Evolutionary conservation across 2,113 vertebrate genomes (phyloP), one percentile per base, ranked within the genome.

Genomic region (Fregetta grallaria): DNA sequence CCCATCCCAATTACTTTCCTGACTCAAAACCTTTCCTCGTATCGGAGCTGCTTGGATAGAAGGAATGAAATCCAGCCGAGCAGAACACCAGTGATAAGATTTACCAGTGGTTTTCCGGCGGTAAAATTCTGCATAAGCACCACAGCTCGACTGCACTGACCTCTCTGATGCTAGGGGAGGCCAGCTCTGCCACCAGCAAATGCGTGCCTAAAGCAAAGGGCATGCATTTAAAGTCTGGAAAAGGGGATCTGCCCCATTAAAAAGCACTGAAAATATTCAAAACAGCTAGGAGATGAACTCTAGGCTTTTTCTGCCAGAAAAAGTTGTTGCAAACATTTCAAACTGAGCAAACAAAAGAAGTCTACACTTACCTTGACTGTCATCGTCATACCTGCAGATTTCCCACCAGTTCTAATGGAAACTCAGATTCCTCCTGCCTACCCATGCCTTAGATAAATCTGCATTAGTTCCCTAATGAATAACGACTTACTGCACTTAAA

Each of bases 101-200:
- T 26, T 44, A 53, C 42, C 34, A 27, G 44, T 4, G 16, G 7
- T 29, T 62, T 62, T 18, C 17, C n/a, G 23, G 36, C 0, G 0
- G 67, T 83, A 34, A 94, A 93, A 86, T 79, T 82, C 82, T 88
- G 59, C 86, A 40, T 11, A 47, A 25, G 75, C 86, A 88, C 19
- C 20, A 32, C 49, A 65, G 58, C 88, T 75, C 8, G 1, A 53
- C 55, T 32, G 85, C 36, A 8, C 42, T 40, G 34, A 76, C 70
- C 38, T 67, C 55, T 27, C 62, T 62, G 82, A 66, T 55, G 36
- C 38, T 79, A 36, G 68, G 38, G 65, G 58, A 73, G 74, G 62
- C 63, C 52, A 55, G 47, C 72, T 65, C 75, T 90, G 71, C 86
- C 79, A 79, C 44, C 42, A 55, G n/a, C 78, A 94, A 52, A 58